A percentile compares a stretch with the other conserved stretches of the same genome.
Conservation (phyloP, 1,140 invertebrate genomes). For the Pseudomyrmex concolor region DNA sequence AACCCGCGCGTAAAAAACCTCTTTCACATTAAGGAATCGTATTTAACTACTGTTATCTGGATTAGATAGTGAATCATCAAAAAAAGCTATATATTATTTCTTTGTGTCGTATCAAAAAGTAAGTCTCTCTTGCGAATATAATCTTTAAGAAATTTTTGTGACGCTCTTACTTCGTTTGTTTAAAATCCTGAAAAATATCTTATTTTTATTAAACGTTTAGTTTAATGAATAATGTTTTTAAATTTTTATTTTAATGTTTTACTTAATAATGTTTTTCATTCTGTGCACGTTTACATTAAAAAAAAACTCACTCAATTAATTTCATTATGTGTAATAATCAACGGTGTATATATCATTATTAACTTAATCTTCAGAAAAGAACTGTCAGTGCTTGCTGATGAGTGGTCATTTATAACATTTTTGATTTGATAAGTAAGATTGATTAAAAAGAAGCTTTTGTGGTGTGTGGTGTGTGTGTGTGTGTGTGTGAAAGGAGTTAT, state of each 20-base stretch:
- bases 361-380: background rate
- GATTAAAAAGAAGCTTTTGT: background rate
- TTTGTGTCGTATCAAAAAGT: background rate
- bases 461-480: too few species aligned
- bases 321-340: too few species aligned
- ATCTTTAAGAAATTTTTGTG: too few species aligned
- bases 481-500: too few species aligned
- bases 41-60: constrained; percentile 4
- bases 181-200: too few species aligned
- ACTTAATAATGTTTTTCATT: too few species aligned
- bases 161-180: too few species aligned
- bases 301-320: background rate
- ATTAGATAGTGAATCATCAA: background rate
- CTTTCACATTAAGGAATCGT: constrained; percentile 34
- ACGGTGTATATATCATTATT: too few species aligned
- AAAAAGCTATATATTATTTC: background rate
- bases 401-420: background rate
- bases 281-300: background rate
- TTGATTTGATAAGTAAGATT: background rate
- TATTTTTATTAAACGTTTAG: too few species aligned
- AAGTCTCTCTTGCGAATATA: too few species aligned
- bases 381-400: background rate
- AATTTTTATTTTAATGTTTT: too few species aligned
- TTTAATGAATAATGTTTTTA: too few species aligned
- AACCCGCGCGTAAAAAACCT: constrained; percentile 55